Conservation (phyloP, 2,888 invertebrate genomes). For the Papilio gigon region DNA sequence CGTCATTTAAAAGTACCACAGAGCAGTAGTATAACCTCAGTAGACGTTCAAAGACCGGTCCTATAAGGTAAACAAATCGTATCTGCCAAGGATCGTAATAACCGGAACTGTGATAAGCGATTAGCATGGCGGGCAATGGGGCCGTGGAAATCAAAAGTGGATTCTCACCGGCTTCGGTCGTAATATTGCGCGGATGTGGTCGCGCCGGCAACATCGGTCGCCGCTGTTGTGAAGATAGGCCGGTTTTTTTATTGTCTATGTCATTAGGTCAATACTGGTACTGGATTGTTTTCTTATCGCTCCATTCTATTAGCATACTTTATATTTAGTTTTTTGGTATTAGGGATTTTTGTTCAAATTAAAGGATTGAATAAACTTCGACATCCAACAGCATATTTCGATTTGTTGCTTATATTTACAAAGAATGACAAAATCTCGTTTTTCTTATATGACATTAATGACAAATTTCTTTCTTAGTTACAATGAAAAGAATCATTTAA, state of each 20-base stretch:
- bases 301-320: no score
- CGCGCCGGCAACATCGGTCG: not conserved
- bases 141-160: constrained; percentile 67
- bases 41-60: constrained; percentile 16
- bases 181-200: constrained; percentile 22
- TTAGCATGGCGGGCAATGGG: constrained; percentile 54
- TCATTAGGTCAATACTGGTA: constrained; percentile 30
- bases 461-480: no score
- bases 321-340: no score
- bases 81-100: constrained; percentile 49
- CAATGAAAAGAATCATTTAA: no score
- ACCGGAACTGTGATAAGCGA: constrained; percentile 57
- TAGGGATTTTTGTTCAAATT: no score
- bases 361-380: no score
- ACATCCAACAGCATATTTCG: no score
- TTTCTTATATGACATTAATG: no score
- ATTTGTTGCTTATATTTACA: no score
- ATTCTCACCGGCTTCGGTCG: constrained; percentile 46
- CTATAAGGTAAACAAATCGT: constrained; percentile 40
- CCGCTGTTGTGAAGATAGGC: constrained; percentile 1
- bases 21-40: not conserved
- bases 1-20: no score
- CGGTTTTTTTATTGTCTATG: constrained; percentile 23
- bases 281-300: constrained; percentile 12
- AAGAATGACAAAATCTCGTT: no score